These are phyloP conservation scores for Trematocara stigmaticum DNA, from an alignment of 2,113 vertebrate genomes.

Conservation along the genomic window DNA sequence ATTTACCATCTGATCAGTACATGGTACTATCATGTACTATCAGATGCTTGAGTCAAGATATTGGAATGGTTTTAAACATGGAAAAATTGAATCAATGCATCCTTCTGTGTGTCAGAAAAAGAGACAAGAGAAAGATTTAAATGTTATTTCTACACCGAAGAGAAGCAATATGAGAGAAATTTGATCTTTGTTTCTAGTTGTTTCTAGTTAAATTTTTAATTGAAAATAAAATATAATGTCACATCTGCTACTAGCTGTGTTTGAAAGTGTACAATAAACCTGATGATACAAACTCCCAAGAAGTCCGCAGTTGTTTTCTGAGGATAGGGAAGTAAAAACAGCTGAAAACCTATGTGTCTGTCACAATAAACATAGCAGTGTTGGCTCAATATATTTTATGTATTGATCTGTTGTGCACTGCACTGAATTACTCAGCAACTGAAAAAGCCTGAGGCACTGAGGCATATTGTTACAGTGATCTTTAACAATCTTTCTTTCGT, in stretches of 20 bases:
- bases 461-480: background rate
- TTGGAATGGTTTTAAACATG: background rate
- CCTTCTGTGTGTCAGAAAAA: background rate
- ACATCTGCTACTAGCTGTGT: background rate
- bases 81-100: rapidly evolving
- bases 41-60: background rate
- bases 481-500: background rate
- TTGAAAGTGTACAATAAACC: background rate
- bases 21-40: background rate
- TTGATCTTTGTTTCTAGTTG: background rate
- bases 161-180: background rate
- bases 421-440: background rate
- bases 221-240: background rate
- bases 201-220: background rate
- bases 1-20: background rate
- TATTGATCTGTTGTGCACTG: background rate
- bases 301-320: background rate
- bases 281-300: background rate
- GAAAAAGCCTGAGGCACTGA: background rate
- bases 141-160: background rate
- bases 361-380: background rate
- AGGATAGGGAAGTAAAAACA: background rate
- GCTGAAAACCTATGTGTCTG: background rate
- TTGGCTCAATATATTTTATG: background rate
- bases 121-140: background rate